Percentiles rank a stretch among this genome's conserved stretches.
Conservation (phyloP, 2,797 vertebrate genomes). For the Smutsia gigantea region DNA sequence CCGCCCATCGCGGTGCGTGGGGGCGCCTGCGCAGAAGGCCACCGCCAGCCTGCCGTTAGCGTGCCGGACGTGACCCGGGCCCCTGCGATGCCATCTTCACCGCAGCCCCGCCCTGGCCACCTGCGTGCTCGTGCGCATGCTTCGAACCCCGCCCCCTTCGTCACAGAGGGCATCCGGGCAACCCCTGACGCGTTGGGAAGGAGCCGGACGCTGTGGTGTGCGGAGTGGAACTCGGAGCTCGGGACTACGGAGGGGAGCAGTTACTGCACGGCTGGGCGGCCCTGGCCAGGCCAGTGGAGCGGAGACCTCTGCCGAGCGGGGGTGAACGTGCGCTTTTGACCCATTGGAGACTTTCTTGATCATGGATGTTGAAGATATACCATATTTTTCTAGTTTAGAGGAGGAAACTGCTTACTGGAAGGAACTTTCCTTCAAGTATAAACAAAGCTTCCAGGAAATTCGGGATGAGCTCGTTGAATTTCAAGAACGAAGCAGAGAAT, state of each 20-base stretch:
- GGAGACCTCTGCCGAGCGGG: slow-evolving; percentile 44
- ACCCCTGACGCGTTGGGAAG: slow-evolving; percentile 76
- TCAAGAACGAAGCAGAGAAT: slow-evolving; percentile 97
- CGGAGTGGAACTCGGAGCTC: slow-evolving; percentile 20
- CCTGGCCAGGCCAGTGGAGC: slow-evolving; percentile 66
- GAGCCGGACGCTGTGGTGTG: slow-evolving; percentile 50
- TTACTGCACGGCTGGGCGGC: slow-evolving; percentile 56
- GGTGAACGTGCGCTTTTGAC: slow-evolving; percentile 80
- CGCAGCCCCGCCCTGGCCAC: neutral
- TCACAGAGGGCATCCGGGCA: slow-evolving; percentile 76
- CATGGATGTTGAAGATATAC: slow-evolving; percentile 98
- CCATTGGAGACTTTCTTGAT: slow-evolving; percentile 86
- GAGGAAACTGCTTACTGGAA: slow-evolving; percentile 98
- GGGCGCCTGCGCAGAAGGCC: neutral
- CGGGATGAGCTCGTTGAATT: slow-evolving; percentile 98
- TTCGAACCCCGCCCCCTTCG: slow-evolving; percentile 60
- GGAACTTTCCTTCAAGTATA: slow-evolving; percentile 94
- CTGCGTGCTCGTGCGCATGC: slow-evolving; percentile 46
- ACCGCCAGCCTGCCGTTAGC: neutral
- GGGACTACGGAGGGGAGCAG: neutral
- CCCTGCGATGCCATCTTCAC: neutral
- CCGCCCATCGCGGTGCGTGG: accelerated
- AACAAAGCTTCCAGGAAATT: slow-evolving; percentile 96
- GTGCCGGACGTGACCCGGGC: neutral
- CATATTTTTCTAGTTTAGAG: slow-evolving; percentile 95